phyloP scores from a whole-genome alignment of 1,140 invertebrate species.

The Atta colombica region DNA sequence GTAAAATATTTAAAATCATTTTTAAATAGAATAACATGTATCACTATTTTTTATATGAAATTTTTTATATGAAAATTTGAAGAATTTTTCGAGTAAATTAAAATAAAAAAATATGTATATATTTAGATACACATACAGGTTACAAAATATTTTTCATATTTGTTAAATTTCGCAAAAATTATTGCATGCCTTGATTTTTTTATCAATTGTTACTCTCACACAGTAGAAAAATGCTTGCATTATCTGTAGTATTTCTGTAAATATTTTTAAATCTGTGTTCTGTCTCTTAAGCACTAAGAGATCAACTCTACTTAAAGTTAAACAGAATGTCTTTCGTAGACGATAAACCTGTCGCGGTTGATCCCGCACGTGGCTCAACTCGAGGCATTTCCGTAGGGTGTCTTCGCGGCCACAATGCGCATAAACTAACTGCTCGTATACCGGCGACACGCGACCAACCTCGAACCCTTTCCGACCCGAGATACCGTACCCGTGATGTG shows the following conservation, averaged over 20 bases:
- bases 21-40: background rate
- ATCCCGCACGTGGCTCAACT: slow-evolving; percentile 74
- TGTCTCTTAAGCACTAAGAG: background rate
- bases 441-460: slow-evolving; percentile 79
- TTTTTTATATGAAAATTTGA: background rate
- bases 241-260: background rate
- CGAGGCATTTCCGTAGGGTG: slow-evolving; percentile 77
- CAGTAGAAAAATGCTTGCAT: background rate
- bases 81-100: background rate
- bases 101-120: slow-evolving; percentile 6
- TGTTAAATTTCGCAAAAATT: slow-evolving; percentile 1
- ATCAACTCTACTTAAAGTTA: slow-evolving; percentile 6
- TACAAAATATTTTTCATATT: background rate
- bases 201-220: background rate
- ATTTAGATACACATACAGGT: background rate
- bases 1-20: background rate
- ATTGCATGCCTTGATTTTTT: background rate
- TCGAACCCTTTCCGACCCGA: slow-evolving; percentile 76
- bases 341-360: slow-evolving; percentile 54
- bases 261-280: background rate
- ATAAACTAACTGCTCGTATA: slow-evolving; percentile 75
- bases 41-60: background rate
- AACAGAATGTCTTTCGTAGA: slow-evolving; percentile 16
- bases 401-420: slow-evolving; percentile 82
- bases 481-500: slow-evolving; percentile 68